Evolutionary conservation across 2,888 invertebrate genomes (phyloP).

Genomic region (Himalopsyche kuldschensis): DNA sequence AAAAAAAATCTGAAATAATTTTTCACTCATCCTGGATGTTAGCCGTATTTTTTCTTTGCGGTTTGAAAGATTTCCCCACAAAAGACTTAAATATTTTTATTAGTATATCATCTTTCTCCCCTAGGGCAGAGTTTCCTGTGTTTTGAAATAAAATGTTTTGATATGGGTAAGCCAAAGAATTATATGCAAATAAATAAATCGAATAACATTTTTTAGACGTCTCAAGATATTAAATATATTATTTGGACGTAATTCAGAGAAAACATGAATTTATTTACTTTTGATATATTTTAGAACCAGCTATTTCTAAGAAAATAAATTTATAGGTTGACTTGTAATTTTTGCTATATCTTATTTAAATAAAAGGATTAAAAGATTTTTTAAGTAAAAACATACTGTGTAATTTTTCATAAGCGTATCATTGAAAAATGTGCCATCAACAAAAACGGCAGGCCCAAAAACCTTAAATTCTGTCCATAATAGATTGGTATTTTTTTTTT

Average conservation of each 20-base stretch:
- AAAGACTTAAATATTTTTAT: constrained; percentile 30
- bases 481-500: too few species aligned
- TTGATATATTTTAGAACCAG: neutral
- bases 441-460: too few species aligned
- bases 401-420: too few species aligned
- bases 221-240: neutral
- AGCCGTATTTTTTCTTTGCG: constrained; percentile 2
- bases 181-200: constrained; percentile 16
- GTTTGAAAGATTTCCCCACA: constrained; percentile 11
- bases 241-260: neutral
- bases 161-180: constrained; percentile 23
- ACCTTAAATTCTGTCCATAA: too few species aligned
- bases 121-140: constrained; percentile 10
- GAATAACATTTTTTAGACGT: neutral
- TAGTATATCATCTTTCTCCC: constrained; percentile 22
- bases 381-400: too few species aligned
- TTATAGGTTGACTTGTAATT: too few species aligned
- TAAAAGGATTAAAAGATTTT: too few species aligned
- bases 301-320: too few species aligned
- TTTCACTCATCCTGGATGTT: neutral
- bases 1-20: neutral
- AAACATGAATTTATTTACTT: neutral
- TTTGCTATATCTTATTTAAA: too few species aligned
- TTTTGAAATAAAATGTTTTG: constrained; percentile 8
- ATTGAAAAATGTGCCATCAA: too few species aligned